A percentile compares a stretch with the other conserved stretches of the same genome.
These are phyloP conservation scores for Myathropa florea DNA, from an alignment of 2,888 invertebrate genomes.

Conservation along the genomic window DNA sequence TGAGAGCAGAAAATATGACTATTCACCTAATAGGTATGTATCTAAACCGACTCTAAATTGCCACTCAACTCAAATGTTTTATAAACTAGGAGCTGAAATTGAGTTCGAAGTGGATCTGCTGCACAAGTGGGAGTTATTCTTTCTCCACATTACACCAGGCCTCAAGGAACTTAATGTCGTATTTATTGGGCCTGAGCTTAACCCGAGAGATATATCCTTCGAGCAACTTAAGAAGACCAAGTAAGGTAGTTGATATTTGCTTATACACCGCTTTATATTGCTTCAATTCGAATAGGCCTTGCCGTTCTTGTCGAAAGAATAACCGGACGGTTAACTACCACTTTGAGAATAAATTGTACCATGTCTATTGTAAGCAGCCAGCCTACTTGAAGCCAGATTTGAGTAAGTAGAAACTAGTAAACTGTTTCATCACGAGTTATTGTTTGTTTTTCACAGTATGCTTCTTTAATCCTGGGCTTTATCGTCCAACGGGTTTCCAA, in stretches of 20 bases:
- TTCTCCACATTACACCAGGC: conserved; percentile 84
- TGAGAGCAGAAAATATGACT: conserved; percentile 74
- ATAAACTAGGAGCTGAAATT: conserved; percentile 84
- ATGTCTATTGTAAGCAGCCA: conserved; percentile 80
- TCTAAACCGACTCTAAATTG: background rate
- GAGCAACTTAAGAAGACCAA: conserved; percentile 83
- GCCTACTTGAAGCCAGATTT: conserved; percentile 83
- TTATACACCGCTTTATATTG: background rate
- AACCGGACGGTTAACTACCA: conserved; percentile 82
- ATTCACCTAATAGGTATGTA: conserved; percentile 77
- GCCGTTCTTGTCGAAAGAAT: conserved; percentile 81
- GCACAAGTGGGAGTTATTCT: conserved; percentile 87
- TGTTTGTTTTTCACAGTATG: conserved; percentile 82
- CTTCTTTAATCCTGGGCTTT: conserved; percentile 87
- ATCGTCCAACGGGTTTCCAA: conserved; percentile 85
- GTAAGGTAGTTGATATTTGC: conserved; percentile 76
- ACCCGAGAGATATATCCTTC: conserved; percentile 83
- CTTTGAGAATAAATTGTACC: conserved; percentile 82
- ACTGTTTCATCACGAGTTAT: background rate
- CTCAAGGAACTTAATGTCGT: conserved; percentile 83
- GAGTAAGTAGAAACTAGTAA: conserved; percentile 77
- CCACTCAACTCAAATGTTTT: background rate
- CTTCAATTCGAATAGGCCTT: conserved; percentile 80
- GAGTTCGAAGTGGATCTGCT: conserved; percentile 87
- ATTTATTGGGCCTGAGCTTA: conserved; percentile 86